Conservation (phyloP, 2,797 vertebrate species). For the Darevskia nairensis region DNA sequence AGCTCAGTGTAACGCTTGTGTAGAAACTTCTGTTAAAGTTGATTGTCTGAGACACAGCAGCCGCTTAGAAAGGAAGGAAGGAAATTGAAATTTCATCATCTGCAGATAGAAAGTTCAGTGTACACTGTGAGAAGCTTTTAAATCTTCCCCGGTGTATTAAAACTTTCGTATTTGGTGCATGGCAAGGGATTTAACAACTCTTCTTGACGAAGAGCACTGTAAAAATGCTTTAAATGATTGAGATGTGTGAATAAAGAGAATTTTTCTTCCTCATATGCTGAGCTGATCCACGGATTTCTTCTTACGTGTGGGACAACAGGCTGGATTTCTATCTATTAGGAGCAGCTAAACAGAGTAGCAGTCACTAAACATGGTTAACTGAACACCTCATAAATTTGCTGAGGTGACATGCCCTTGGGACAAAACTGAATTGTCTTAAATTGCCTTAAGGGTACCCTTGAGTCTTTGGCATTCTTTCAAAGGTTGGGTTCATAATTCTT, state of each 20-base stretch:
- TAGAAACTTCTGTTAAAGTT: constrained; percentile 4
- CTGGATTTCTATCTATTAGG: too few relatives aligned
- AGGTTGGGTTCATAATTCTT: background rate
- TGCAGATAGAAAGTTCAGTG: background rate
- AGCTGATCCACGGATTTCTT: background rate
- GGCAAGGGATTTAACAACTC: background rate
- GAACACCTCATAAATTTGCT: background rate
- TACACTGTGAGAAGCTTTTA: background rate
- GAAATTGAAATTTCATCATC: background rate
- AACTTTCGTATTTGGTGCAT: background rate
- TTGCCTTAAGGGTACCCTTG: background rate
- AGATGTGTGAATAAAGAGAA: background rate
- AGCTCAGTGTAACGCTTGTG: background rate
- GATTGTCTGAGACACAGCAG: background rate
- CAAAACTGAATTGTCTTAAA: background rate
- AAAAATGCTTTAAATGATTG: too few relatives aligned
- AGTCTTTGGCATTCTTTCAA: background rate
- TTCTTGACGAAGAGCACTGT: background rate
- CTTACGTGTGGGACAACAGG: background rate
- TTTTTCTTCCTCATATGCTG: background rate
- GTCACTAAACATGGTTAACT: background rate
- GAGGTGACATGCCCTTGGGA: background rate
- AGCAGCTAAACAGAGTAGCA: background rate
- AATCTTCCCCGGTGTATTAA: background rate
- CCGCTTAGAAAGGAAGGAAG: background rate